phyloP scores from a whole-genome alignment of 2,797 vertebrate genomes.

The Synaphobranchus kaupii region DNA sequence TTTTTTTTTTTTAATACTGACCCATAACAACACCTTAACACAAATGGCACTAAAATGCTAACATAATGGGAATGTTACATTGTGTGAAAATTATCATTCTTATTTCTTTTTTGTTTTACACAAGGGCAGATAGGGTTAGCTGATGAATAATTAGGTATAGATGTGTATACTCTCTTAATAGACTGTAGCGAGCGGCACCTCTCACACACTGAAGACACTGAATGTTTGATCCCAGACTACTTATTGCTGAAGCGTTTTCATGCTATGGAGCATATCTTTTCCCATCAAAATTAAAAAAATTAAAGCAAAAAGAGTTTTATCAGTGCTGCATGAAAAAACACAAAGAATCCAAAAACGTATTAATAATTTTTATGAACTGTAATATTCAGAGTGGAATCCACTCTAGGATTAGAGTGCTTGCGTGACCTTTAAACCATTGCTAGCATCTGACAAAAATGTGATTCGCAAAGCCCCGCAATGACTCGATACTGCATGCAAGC shows the following conservation, averaged over 20 bases:
- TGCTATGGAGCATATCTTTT: not conserved
- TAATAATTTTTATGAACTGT: too few species aligned
- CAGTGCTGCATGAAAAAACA: not conserved
- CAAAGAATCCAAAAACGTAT: not conserved
- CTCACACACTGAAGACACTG: too few species aligned
- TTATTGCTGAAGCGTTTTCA: not conserved
- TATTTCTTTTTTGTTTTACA: conserved; percentile 38
- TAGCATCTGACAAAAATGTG: too few species aligned
- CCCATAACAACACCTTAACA: too few species aligned
- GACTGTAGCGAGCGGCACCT: not conserved
- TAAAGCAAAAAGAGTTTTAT: not conserved
- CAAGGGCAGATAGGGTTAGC: not conserved
- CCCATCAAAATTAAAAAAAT: not conserved
- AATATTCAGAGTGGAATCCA: too few species aligned
- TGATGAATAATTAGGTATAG: not conserved
- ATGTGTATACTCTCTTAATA: not conserved
- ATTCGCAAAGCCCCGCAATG: too few species aligned
- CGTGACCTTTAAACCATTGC: too few species aligned
- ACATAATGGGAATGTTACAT: too few species aligned
- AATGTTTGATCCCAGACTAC: not conserved
- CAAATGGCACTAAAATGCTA: too few species aligned
- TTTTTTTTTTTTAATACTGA: too few species aligned
- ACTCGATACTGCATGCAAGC: too few species aligned
- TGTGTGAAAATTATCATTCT: conserved; percentile 27
- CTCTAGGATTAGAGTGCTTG: too few species aligned